Evolutionary conservation across 2,797 vertebrate genomes (phyloP), one percentile per base, ranked within the genome.

Genomic region (Artibeus lituratus): DNA sequence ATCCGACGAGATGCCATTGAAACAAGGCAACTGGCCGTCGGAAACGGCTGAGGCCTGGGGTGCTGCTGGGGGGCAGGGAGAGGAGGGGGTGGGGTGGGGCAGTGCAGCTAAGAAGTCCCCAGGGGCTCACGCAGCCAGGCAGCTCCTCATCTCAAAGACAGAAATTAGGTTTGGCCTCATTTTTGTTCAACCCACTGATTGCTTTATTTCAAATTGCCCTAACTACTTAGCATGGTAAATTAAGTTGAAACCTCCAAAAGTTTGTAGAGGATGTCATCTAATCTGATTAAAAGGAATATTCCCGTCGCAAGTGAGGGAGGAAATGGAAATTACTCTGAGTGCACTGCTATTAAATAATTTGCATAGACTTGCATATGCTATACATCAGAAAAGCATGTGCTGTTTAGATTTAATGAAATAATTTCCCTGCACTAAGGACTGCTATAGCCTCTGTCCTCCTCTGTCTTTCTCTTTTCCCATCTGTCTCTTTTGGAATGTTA

Each of bases 271-370:
- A 97, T 97, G 97, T 97, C 97, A 97, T 97, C 94, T 98, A 97
- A 97, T 97, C 96, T 97, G 97, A 98, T 98, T 97, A 98, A 98
- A 98, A 97, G 97, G 96, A 97, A 97, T 97, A 97, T 82, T 92
- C 95, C 91, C n/a, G 0, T 97, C 97, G 92, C 87, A 96, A 92
- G 74, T 62, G 37, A 69, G 80, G 91, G 69, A 98, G 97, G 97
- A 97, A 97, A 97, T 97, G 97, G 94, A 97, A 97, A 97, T 97
- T 91, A 97, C 96, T 72, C 87, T 78, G 93, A 96, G 80, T 94
- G 73, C 94, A 85, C 97, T 76, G 96, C 91, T 96, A 95, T 98
- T 97, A 96, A 96, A 94, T 96, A 97, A 97, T 98, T 97, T 97
- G 96, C 97, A 97, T 97, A 97, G 96, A 78, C 95, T 97, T 97